Conservation (phyloP, 2,113 vertebrate species). For the Elaphurus davidianus region DNA sequence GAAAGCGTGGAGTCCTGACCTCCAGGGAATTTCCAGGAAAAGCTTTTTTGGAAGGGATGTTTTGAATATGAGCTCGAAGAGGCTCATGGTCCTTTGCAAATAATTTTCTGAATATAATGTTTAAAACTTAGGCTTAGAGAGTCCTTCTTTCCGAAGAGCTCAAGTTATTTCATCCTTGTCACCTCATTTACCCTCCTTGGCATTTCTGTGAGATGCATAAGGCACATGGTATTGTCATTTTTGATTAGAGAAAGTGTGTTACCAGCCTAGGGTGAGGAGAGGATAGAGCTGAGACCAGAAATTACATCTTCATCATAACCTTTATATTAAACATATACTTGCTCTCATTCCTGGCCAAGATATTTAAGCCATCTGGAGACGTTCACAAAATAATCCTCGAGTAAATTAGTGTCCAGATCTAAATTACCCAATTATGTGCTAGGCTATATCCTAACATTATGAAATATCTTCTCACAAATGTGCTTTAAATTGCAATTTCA, state of each 20-base stretch:
- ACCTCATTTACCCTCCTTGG: neutral
- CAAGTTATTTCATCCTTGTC: neutral
- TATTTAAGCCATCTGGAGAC: neutral
- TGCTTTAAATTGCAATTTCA: neutral
- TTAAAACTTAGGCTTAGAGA: neutral
- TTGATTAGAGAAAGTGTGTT: neutral
- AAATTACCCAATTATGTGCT: neutral
- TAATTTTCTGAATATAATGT: neutral
- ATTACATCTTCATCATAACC: neutral
- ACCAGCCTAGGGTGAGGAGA: neutral
- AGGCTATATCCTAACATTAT: neutral
- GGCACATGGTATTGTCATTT: neutral
- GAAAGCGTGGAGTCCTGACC: neutral
- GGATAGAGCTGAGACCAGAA: neutral
- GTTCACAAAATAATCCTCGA: neutral
- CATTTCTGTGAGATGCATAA: neutral
- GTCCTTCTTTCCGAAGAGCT: neutral
- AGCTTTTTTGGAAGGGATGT: neutral
- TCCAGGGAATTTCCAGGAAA: neutral
- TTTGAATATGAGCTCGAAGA: neutral
- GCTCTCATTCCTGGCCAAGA: neutral
- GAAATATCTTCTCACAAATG: slow-evolving; percentile 3
- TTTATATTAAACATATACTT: neutral
- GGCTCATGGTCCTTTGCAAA: neutral
- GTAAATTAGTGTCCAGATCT: neutral